These are phyloP conservation scores for Centropyge bicolor DNA, from an alignment of 2,797 vertebrate genomes.

Conservation along the genomic window DNA sequence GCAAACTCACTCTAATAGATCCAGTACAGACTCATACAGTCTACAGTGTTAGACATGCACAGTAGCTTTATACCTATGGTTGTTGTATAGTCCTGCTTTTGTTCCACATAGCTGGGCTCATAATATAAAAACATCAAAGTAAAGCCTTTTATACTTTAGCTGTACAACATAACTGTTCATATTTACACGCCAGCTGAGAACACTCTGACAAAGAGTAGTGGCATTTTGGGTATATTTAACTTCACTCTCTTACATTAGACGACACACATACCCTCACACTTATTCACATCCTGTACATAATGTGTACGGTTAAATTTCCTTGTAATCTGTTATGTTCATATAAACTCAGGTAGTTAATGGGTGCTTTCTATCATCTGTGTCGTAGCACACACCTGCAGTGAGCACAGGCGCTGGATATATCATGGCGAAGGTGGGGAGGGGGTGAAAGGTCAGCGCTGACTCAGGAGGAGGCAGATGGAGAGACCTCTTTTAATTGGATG, in stretches of 20 bases:
- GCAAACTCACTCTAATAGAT: not conserved
- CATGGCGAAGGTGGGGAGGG: constrained; percentile 27
- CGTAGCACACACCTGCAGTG: constrained; percentile 40
- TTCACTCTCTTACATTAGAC: not conserved
- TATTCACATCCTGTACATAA: not conserved
- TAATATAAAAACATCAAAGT: constrained; percentile 5
- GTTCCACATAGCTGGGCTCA: constrained; percentile 14
- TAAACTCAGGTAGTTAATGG: constrained; percentile 34
- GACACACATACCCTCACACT: not conserved
- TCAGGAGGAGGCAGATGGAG: constrained; percentile 66
- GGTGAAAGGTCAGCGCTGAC: constrained; percentile 71
- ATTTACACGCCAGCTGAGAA: constrained; percentile 4
- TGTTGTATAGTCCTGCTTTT: constrained; percentile 5
- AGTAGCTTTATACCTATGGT: constrained; percentile 24
- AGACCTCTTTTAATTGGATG: constrained; percentile 72
- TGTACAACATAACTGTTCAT: not conserved
- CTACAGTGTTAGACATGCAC: not conserved
- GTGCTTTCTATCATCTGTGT: constrained; percentile 42
- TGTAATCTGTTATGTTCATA: not conserved
- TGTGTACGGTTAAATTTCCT: not conserved
- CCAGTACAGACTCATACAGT: not conserved
- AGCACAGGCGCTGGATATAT: constrained; percentile 42
- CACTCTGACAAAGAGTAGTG: constrained; percentile 13
- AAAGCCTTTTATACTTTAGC: constrained; percentile 1
- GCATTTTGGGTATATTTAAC: not conserved